Evolutionary conservation across 2,888 invertebrate genomes (phyloP), one percentile per base, ranked within the genome.

Genomic region (Pachycephus smyrnensis): DNA sequence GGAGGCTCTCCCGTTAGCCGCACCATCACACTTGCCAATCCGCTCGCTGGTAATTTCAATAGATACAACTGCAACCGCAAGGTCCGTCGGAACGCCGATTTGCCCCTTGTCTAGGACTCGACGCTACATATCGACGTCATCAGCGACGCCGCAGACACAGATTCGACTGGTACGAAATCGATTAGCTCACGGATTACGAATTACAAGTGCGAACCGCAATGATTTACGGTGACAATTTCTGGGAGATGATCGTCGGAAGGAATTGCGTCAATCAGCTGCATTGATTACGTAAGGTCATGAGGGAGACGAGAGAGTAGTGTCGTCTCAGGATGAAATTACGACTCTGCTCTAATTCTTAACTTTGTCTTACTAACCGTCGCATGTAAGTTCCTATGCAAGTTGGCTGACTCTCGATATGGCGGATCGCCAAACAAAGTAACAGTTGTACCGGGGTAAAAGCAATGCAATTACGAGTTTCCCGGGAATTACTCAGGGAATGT

Each of bases 401-500:
- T 23, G 55, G 11, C 4, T 30, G 84, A 82, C 82, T 83, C 81
- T 78, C 88, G 88, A 88, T 87, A 87, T 84, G 86, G 75, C 82
- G 79, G 84, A 84, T 87, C 86, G 86, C 81, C 87, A 88, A 88
- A 89, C 87, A 88, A 23, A 89, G 89, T 89, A 88, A 89, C 89
- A 88, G 88, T 90, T 87, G 89, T 87, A 88, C 84, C 81, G 84
- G 84, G 84, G 88, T 89, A 88, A 89, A 89, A 88, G 90, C 89
- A 88, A 89, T 89, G 89, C 89, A 89, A 90, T 90, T 90, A 90
- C 89, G 84, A 85, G 83, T 84, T 84, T 80, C 82, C 80, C 84
- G 85, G 85, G 85, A 88, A 90, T 90, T 89, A 89, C 89, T 89
- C 88, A 89, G 88, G 87, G 90, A 90, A 90, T 89, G 90, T 87